Evolutionary conservation across 2,113 vertebrate species (phyloP).

Genomic region (Drymodes brunneopygia): DNA sequence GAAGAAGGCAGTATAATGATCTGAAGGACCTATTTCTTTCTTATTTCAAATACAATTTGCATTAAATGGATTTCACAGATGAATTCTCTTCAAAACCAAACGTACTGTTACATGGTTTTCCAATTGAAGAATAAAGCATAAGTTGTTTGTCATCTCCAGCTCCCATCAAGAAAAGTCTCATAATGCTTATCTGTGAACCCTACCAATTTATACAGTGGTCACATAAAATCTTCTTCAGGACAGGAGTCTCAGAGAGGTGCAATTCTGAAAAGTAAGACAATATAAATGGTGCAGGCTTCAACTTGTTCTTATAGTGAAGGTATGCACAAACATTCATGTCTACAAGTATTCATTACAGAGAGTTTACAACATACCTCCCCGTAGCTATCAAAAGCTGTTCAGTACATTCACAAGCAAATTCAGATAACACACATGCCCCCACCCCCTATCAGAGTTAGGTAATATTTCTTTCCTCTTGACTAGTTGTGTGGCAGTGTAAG

Average conservation of each 20-base stretch:
- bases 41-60: not conserved
- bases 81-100: not conserved
- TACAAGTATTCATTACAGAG: constrained; percentile 63
- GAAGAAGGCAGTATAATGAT: not conserved
- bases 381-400: constrained; percentile 60
- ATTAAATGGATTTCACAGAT: not conserved
- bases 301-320: constrained; percentile 57
- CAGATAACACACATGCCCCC: not conserved
- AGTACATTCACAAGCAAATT: constrained; percentile 51
- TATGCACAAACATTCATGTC: constrained; percentile 70
- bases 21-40: not conserved
- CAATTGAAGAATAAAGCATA: not conserved
- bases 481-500: not conserved
- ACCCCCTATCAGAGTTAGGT: not conserved
- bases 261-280: constrained; percentile 55
- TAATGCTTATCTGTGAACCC: not conserved
- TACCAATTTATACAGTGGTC: not conserved
- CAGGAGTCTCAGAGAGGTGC: constrained; percentile 40
- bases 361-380: constrained; percentile 60
- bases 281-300: constrained; percentile 43
- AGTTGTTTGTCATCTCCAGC: not conserved
- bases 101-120: not conserved
- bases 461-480: not conserved
- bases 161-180: not conserved
- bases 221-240: not conserved